A percentile compares a stretch with the other conserved stretches of the same genome.
phyloP scores from a whole-genome alignment of 2,797 vertebrate species.

The Linurgus olivaceus region DNA sequence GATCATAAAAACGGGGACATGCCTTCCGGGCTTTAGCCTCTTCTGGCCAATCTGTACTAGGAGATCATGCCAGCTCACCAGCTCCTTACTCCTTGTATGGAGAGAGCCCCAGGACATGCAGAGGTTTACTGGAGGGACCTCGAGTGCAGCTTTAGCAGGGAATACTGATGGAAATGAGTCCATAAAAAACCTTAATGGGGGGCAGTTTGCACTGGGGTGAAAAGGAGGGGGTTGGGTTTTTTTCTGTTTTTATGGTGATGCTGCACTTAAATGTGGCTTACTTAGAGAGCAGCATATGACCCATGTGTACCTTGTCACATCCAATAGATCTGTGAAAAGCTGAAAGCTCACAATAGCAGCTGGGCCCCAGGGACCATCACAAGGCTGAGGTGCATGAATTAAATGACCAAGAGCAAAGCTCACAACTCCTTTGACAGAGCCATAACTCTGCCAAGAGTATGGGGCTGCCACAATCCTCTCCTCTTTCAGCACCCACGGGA shows the following conservation, averaged over 20 bases:
- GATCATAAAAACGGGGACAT: neutral
- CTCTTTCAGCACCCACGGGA: neutral
- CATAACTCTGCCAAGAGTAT: neutral
- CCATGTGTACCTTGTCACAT: slow-evolving; percentile 35
- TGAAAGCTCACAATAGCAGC: slow-evolving; percentile 12
- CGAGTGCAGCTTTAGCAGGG: neutral
- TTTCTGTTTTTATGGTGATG: neutral
- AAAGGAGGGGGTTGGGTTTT: neutral
- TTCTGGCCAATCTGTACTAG: neutral
- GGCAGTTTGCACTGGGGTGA: neutral
- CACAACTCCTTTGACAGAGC: neutral
- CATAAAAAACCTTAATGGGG: neutral
- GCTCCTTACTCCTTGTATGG: neutral
- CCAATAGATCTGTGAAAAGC: neutral
- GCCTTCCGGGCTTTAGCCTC: neutral
- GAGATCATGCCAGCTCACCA: neutral
- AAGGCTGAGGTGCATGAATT: neutral
- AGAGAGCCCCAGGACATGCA: neutral
- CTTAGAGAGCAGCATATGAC: neutral
- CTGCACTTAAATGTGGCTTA: neutral
- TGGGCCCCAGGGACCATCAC: neutral
- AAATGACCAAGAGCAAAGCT: slow-evolving; percentile 2
- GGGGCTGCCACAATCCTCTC: neutral
- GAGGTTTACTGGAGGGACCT: neutral
- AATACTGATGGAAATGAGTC: neutral